Evolutionary conservation across 2,113 vertebrate genomes (phyloP), one percentile per base, ranked within the genome.

Genomic region (Onychostoma macrolepis): DNA sequence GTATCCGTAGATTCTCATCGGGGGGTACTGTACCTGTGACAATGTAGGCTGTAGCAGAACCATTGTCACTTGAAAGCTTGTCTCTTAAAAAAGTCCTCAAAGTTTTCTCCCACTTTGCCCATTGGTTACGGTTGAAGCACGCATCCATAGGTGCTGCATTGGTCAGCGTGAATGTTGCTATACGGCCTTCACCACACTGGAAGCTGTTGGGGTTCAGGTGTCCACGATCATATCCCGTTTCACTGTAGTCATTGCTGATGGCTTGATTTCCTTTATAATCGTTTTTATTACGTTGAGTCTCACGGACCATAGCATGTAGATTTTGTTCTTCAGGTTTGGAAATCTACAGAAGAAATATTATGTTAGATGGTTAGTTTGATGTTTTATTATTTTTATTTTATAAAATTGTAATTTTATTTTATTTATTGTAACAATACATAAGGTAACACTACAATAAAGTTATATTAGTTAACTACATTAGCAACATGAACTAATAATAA

Each of bases 151-250:
- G 84, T 26, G 58, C 58, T 11, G 58, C 58, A n/a, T 63, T 63
- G 58, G 58, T 63, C 58, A 63, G 58, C 1, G 87, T 90, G 56
- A 74, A 90, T 4, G 89, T 90, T 24, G 86, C 90, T 5, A 0
- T n/a, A 26, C 15, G 74, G 33, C 56, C 77, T 0, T 56, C 19
- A 9, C 28, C 12, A 6, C 83, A 84, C 4, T 90, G 87, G 50
- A 75, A 83, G n/a, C 36, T 78, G 11, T 26, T 86, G 2, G 87
- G 85, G 85, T 81, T 89, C 56, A 58, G 56, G 2, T 9, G 56
- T 24, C 56, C 56, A 24, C 2, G 56, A 24, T 58, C 56, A 21
- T 84, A 90, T 9, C 28, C 65, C 0, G 87, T 77, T 13, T 36
- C 1, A 0, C 61, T 53, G 61, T 91, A 91, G 41, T 88, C 72